Base-by-base conservation (phyloP, 92 coral and sea anemone genomes). In the Bergia puertoricense region DNA sequence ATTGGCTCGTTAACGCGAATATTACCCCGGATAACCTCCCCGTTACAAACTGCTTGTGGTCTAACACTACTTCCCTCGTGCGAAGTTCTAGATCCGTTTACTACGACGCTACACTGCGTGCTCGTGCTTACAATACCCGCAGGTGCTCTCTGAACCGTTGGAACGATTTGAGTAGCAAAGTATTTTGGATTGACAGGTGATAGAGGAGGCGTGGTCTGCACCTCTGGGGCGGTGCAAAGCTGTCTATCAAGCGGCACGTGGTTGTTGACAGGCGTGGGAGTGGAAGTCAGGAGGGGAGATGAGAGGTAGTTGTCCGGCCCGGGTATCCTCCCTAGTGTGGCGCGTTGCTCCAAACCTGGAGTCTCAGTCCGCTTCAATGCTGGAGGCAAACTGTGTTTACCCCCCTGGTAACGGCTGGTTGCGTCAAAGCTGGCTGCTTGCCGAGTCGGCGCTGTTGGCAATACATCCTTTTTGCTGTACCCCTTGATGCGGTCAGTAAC, bases 351-450 rank as follows among this genome's bases (percentile, higher is more conserved):
- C 36, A 66, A 48, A 74, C 66, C 79, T 23, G 72, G 89, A 86
- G 81, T 54, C 59, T 78, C 46, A 76, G 91, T 42, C 77, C 82
- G 88, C 85, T 75, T 43, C 50, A n/a, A 22, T 6, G 76, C 84
- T 69, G 86, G 65, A 30, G 79, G 81, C 2, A 86, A 51, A 43
- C 20, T 15, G 44, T 41, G 56, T 6, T 54, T 10, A 40, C 65
- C 41, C 1, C 88, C 92, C 40, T 90, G 89, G 80, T 92, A 90
- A 11, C 88, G 86, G 66, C 89, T 92, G 2, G 92, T 80, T 16
- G 95, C 98, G 44, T 94, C 94, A 83, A 93, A 97, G 73, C 99
- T 97, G 37, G 97, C 94, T 38, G 94, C 87, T 67, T 93, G 81
- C 40, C 96, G 92, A 59, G 94, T 85, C 23, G 99, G 98, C 3